Evolutionary conservation across 2,113 vertebrate genomes (phyloP), one percentile per base, ranked within the genome.

Genomic region (Plestiodon gilberti): DNA sequence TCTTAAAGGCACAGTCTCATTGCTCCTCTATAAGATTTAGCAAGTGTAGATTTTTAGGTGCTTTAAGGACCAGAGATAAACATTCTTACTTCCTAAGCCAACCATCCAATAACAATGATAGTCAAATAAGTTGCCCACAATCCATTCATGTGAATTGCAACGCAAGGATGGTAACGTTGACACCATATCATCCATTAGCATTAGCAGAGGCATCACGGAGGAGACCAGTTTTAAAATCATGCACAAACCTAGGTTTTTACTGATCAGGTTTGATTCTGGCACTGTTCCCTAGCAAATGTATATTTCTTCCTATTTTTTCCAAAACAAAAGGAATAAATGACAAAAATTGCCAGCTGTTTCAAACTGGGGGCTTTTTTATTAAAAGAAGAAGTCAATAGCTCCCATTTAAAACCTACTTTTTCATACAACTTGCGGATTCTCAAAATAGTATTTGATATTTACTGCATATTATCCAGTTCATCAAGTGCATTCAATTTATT

Each of bases 391-490:
- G 6, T 71, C 89, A 87, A 83, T 22, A 13, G 15, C 48, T 76
- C 81, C 70, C 88, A 86, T 5, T 22, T 69, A 33, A 75, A 33
- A 9, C 2, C 82, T 64, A 35, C 30, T 64, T 81, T 74, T 59
- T 81, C n/a, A 52, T 64, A 59, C 67, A 86, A 30, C 43, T 64
- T 15, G 23, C 40, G 33, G n/a, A n/a, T 38, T 64, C 69, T 87
- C 57, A 74, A 74, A 73, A 71, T 3, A 10, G 59, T 78, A 69
- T 64, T 87, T 81, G 30, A 90, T 85, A 90, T 83, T 89, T 61
- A 87, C 81, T 80, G 70, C 18, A 86, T 82, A 81, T 67, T 67
- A 73, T 61, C 57, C 70, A 38, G 67, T 75, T 87, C 77, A 30
- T 74, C 52, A 84, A 91, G 89, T 82, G 67, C 0, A 0, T 55